Conservation (phyloP, 2,113 vertebrate species). For the Anoplopoma fimbria region DNA sequence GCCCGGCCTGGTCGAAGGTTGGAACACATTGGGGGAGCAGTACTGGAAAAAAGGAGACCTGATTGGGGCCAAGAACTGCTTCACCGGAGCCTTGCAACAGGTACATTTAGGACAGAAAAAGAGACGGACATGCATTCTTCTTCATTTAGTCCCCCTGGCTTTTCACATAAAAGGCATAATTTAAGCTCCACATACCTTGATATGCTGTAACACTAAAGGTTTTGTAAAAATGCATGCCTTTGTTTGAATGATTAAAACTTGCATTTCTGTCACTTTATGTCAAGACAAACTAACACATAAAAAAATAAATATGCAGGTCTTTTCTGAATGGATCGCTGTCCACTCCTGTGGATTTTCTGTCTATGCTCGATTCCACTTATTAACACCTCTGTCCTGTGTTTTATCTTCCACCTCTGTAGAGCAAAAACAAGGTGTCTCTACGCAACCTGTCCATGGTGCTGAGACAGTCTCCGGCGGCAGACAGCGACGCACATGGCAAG, state of each 20-base stretch:
- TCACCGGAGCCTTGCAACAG: constrained; percentile 90
- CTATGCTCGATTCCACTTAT: too few species aligned
- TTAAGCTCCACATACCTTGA: background rate
- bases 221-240: background rate
- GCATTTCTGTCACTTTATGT: background rate
- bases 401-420: constrained; percentile 75
- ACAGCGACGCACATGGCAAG: constrained; percentile 76
- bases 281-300: background rate
- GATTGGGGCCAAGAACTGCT: constrained; percentile 88
- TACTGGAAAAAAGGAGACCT: constrained; percentile 94
- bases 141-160: background rate
- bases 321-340: background rate
- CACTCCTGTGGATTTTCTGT: background rate
- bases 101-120: constrained; percentile 42
- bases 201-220: background rate
- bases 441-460: constrained; percentile 93
- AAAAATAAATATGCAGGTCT: background rate
- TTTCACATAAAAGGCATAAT: background rate
- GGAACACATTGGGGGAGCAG: constrained; percentile 93
- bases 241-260: background rate
- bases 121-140: background rate
- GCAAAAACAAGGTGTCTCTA: constrained; percentile 91
- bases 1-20: constrained; percentile 89
- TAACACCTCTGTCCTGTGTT: too few species aligned
- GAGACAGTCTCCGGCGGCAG: constrained; percentile 84